Evolutionary conservation across 1,140 invertebrate species (phyloP).

Genomic region (Sogatella furcifera): DNA sequence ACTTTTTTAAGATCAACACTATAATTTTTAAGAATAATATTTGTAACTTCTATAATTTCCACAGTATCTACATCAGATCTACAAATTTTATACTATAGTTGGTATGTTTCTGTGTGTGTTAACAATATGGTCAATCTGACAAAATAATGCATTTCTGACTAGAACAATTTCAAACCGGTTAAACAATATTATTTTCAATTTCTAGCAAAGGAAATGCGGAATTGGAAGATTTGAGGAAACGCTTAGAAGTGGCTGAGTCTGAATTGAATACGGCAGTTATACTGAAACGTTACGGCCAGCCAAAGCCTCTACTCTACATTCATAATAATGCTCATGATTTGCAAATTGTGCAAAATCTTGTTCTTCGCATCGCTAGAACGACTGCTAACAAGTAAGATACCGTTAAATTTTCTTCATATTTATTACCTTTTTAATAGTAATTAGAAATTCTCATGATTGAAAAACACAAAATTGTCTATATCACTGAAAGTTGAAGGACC

Average conservation of each 20-base stretch:
- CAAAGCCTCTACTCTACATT: slow-evolving; percentile 36
- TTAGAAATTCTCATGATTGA: too few species aligned
- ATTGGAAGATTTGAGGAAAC: slow-evolving; percentile 27
- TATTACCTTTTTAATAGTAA: too few species aligned
- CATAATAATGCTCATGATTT: slow-evolving; percentile 33
- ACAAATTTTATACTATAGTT: too few species aligned
- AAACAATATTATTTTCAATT: slow-evolving; percentile 6
- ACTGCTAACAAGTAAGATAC: slow-evolving; percentile 29
- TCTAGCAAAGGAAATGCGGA: slow-evolving; percentile 29
- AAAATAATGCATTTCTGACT: too few species aligned
- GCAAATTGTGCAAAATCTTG: slow-evolving; percentile 33
- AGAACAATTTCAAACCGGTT: slow-evolving; percentile 26
- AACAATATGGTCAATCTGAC: too few species aligned
- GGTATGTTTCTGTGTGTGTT: too few species aligned
- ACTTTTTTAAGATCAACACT: too few species aligned
- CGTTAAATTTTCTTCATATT: background rate
- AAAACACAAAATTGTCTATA: too few species aligned
- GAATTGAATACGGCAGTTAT: slow-evolving; percentile 13
- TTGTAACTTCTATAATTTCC: too few species aligned
- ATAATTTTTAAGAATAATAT: too few species aligned
- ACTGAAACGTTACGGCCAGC: slow-evolving; percentile 36
- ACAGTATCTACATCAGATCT: too few species aligned
- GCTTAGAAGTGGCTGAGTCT: background rate
- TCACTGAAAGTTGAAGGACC: too few species aligned
- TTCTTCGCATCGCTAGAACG: slow-evolving; percentile 34